Evolutionary conservation across 2,113 vertebrate genomes (phyloP).

Genomic region (Antennarius striatus): DNA sequence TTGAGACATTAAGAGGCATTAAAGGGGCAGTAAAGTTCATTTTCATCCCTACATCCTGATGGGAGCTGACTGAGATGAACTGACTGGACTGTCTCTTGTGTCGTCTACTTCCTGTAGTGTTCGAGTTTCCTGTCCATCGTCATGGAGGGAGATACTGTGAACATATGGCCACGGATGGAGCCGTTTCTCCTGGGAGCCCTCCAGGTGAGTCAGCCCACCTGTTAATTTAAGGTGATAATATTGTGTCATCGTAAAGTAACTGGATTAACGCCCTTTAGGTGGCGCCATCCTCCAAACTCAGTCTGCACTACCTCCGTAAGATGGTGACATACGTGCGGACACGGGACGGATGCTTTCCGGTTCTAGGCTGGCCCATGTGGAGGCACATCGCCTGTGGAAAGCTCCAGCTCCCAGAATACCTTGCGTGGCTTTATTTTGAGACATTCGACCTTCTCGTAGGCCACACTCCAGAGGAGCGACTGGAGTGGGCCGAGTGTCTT

Average conservation of each 20-base stretch:
- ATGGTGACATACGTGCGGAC: conserved; percentile 86
- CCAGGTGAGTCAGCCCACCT: conserved; percentile 61
- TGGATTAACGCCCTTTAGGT: conserved; percentile 28
- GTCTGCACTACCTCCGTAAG: conserved; percentile 91
- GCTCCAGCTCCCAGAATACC: conserved; percentile 86
- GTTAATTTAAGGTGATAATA: not conserved
- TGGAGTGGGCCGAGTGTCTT: conserved; percentile 88
- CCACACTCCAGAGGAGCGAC: conserved; percentile 73
- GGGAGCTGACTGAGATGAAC: no score
- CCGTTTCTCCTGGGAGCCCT: conserved; percentile 89
- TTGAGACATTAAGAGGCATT: no score
- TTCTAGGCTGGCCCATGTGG: conserved; percentile 88
- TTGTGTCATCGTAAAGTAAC: not conserved
- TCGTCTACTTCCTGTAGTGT: not conserved
- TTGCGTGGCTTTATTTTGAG: conserved; percentile 96
- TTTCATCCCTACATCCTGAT: no score
- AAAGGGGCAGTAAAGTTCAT: no score
- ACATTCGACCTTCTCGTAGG: conserved; percentile 84
- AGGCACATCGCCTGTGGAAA: conserved; percentile 94
- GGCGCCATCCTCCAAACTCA: conserved; percentile 87
- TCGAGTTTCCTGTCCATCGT: conserved; percentile 14
- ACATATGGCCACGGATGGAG: conserved; percentile 90
- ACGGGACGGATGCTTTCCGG: conserved; percentile 87
- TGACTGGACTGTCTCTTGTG: no score
- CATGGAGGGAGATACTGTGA: conserved; percentile 80